Base-by-base conservation (phyloP, 2,797 vertebrate genomes). In the Eulemur rubriventer region DNA sequence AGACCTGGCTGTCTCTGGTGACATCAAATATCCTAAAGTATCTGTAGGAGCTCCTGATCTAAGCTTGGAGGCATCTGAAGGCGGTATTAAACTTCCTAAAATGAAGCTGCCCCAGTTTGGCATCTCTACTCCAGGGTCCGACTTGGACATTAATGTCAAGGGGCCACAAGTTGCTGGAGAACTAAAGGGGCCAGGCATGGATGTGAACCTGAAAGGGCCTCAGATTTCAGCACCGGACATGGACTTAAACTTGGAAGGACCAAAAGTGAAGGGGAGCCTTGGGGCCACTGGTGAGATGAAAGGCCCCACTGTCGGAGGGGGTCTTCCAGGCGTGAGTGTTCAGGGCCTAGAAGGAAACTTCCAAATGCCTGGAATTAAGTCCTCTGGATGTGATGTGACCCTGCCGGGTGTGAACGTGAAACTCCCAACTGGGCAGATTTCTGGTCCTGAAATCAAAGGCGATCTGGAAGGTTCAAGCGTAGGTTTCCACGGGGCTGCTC, bases 101-200 rank as follows among this genome's bases (percentile, higher is more conserved):
- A 97, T 99, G 97, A 98, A 99, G 10, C 97, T 99, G 7, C 98
- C 99, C n/a, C 98, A 98, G 41, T 98, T 99, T 0, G 83, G 97
- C 38, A 10, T 98, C 46, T 97, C 98, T 1, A 0, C 97, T 8
- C 95, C 98, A 0, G 98, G 97, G 0, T 94, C 95, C 0, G 93
- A 96, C 0, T 6, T 22, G 0, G 97, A 98, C 4, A 0, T 98
- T 14, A 0, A 48, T 0, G 14, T 98, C 26, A 93, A 98, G 87
- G 98, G 98, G 4, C 98, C 98, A 13, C 98, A 98, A 3, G 81
- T 79, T 18, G 70, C 93, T 73, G 98, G 59, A 46, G 98, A 90
- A 14, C 78, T 97, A 20, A 91, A 97, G 41, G 93, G 95, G 48
- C 22, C 98, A 0, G 86, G 94, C 13, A 2, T 94, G 85, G 97